Evolutionary conservation across 2,888 invertebrate genomes (phyloP), one percentile per base, ranked within the genome.

Genomic region (Silvanus unidentatus): DNA sequence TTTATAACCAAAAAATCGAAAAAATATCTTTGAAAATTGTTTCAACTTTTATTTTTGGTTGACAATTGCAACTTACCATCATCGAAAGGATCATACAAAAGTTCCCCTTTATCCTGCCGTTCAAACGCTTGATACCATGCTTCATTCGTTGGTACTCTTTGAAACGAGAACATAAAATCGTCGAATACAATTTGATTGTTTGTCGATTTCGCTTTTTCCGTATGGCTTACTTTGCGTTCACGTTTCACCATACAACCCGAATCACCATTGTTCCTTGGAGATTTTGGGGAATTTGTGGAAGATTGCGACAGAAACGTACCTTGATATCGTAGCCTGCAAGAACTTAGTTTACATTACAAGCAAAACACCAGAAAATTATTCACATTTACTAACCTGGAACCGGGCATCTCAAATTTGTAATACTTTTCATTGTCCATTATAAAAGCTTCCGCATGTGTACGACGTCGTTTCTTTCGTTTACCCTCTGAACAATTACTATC

Each of bases 101-200:
- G 80, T 50, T 81, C 79, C 11, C 84, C 83, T 39, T 78, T 77
- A 62, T 89, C 88, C 63, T 88, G 87, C 1, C 90, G 75, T 52
- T 78, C 77, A 63, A 88, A 90, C 1, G 88, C 84, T 50, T 82
- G 78, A 64, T 82, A 88, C 90, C 90, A 90, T 0, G 86, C 79
- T 63, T 88, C 88, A 14, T 80, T 79, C 28, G 72, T 74, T 1
- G 89, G 89, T 45, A 86, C 75, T 11, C 77, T 77, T 69, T 90
- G 89, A 65, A 90, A 90, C 0, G 85, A 82, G 62, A 84, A 86
- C 63, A 80, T 79, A 55, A 83, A 72, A 58, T 78, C 79, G 49
- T 82, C 78, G 3, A 22, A 8, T 22, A 8, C 3, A 22, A 22
- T 5, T 22, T 22, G 22, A 22, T 22, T 22, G 4, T 3, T 5